Percentiles rank a stretch among this genome's conserved stretches.
phyloP scores from a whole-genome alignment of 2,888 invertebrate species.

The Troglohyphantes excavatus region DNA sequence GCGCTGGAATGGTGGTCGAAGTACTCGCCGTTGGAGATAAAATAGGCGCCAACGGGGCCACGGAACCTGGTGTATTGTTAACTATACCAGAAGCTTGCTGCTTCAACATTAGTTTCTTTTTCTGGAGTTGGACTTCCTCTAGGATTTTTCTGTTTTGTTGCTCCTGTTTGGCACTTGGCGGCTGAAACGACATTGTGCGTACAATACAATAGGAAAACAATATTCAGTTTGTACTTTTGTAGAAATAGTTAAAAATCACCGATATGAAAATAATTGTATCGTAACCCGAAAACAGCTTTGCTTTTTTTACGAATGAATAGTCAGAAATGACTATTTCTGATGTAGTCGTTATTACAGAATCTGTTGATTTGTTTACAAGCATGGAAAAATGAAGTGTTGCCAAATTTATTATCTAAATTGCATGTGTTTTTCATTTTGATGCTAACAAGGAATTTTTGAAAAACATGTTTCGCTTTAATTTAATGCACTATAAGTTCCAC shows the following conservation, averaged over 20 bases:
- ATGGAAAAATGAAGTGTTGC: background rate
- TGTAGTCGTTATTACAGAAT: background rate
- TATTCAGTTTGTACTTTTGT: background rate
- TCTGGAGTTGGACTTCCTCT: constrained; percentile 77
- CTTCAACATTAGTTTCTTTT: constrained; percentile 84
- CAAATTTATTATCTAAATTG: background rate
- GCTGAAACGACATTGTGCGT: constrained; percentile 72
- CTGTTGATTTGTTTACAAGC: background rate
- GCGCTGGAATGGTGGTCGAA: constrained; percentile 35
- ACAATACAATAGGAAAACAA: background rate
- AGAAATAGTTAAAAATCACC: background rate
- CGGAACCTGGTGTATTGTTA: constrained; percentile 29
- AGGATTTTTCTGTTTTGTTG: constrained; percentile 79
- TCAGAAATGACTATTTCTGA: background rate
- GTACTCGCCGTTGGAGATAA: constrained; percentile 7
- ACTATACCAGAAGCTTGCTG: constrained; percentile 51
- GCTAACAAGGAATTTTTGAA: too few species aligned
- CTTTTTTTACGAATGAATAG: background rate
- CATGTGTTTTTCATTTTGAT: too few species aligned
- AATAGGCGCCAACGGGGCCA: constrained; percentile 29
- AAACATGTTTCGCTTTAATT: too few species aligned
- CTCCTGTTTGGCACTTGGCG: constrained; percentile 74
- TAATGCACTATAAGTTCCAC: too few species aligned
- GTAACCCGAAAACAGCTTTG: background rate
- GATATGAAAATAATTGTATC: background rate